These are phyloP conservation scores for Laspeyria flexula DNA, from an alignment of 2,888 invertebrate genomes.

Conservation along the genomic window DNA sequence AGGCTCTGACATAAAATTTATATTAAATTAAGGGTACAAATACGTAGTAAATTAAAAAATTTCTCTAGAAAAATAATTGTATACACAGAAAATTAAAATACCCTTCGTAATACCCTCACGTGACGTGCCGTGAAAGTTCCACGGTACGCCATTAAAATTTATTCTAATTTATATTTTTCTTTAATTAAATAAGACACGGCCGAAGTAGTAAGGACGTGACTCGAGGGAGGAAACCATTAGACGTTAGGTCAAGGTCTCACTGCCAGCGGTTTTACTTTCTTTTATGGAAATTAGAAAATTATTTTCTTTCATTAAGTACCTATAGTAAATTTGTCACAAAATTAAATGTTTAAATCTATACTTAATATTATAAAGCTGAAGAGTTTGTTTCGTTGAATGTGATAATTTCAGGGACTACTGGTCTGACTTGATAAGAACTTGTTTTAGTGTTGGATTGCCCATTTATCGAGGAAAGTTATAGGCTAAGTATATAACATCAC, in stretches of 20 bases:
- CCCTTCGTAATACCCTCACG: slow-evolving; percentile 19
- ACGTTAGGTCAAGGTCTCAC: slow-evolving; percentile 35
- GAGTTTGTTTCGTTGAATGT: no score
- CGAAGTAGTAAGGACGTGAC: slow-evolving; percentile 68
- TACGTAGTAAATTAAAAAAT: background rate
- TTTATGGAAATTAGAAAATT: background rate
- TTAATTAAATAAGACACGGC: slow-evolving; percentile 75
- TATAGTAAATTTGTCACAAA: no score
- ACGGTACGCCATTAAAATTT: slow-evolving; percentile 60
- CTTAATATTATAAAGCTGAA: no score
- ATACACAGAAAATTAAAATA: slow-evolving; percentile 8
- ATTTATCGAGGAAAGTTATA: no score
- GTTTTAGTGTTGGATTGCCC: no score
- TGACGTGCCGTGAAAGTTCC: slow-evolving; percentile 13
- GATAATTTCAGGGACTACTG: no score
- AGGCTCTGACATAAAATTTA: slow-evolving; percentile 11
- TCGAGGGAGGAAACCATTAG: slow-evolving; percentile 62
- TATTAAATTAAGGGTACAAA: background rate
- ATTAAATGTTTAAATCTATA: no score
- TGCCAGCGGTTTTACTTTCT: slow-evolving; percentile 26
- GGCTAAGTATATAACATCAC: no score
- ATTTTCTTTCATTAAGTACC: background rate
- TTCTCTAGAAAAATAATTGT: slow-evolving; percentile 10
- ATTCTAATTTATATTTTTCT: slow-evolving; percentile 77
- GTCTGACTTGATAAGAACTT: no score